phyloP scores from a whole-genome alignment of 2,888 invertebrate species.

The Phortica okadai region DNA sequence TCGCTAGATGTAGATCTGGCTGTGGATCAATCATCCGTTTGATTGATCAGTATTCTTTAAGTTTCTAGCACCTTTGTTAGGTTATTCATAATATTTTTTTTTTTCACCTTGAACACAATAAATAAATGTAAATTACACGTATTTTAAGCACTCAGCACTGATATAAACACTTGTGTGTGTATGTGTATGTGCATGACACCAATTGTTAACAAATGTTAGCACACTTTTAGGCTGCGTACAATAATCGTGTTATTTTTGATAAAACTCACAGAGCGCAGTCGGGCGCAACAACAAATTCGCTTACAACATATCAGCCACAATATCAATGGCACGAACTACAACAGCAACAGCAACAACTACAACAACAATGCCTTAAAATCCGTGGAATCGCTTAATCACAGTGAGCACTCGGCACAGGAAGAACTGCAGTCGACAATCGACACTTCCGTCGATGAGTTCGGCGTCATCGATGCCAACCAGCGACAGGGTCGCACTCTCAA shows the following conservation, averaged over 20 bases:
- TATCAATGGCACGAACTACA: not conserved
- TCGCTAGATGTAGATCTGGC: conserved; percentile 45
- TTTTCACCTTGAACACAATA: too few relatives aligned
- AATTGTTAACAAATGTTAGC: not conserved
- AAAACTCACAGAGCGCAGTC: not conserved
- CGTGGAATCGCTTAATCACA: not conserved
- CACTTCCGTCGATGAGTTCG: conserved; percentile 62
- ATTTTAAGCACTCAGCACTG: too few relatives aligned
- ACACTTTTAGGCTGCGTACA: not conserved
- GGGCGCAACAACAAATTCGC: conserved; percentile 25
- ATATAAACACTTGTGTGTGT: too few relatives aligned
- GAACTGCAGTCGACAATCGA: conserved; percentile 50
- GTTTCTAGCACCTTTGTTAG: too few relatives aligned
- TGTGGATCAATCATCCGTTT: not conserved
- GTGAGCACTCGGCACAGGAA: conserved; percentile 40
- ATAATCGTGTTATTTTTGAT: not conserved
- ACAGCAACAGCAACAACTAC: conserved; percentile 6
- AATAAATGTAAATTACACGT: too few relatives aligned
- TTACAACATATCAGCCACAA: not conserved
- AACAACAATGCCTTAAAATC: not conserved
- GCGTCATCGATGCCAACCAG: conserved; percentile 54
- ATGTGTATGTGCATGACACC: too few relatives aligned
- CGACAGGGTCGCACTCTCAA: conserved; percentile 63
- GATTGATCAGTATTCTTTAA: too few relatives aligned
- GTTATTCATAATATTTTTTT: too few relatives aligned